phyloP scores from a whole-genome alignment of 2,113 vertebrate genomes.

The Saccopteryx bilineata region DNA sequence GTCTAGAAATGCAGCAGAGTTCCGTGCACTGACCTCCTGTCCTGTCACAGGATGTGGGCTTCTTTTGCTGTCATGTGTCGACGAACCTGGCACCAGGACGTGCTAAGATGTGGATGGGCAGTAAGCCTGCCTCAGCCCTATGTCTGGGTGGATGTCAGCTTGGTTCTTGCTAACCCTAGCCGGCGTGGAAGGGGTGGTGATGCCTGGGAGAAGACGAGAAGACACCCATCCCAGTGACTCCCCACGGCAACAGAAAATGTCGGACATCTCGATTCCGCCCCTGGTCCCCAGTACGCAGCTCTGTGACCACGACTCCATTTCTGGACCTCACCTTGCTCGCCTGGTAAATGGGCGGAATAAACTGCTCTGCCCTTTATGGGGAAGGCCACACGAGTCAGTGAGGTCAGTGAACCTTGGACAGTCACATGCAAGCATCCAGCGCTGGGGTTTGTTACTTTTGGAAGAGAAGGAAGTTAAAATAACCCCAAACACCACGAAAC shows the following conservation, averaged over 20 bases:
- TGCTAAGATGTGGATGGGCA: neutral
- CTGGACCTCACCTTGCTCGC: neutral
- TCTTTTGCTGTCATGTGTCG: neutral
- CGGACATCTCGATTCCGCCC: too few species aligned
- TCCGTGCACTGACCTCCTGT: neutral
- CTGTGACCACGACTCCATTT: neutral
- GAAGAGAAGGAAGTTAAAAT: conserved; percentile 42
- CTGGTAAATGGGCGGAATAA: neutral
- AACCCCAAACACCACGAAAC: neutral
- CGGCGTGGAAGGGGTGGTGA: neutral
- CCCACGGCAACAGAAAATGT: too few species aligned
- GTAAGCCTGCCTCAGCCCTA: neutral
- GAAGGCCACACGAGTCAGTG: neutral
- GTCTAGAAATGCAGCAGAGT: neutral
- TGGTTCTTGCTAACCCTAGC: neutral
- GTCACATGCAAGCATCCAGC: neutral
- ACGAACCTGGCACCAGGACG: neutral
- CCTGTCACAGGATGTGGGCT: neutral
- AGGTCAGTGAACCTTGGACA: neutral
- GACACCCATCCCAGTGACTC: neutral
- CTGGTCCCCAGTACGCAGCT: neutral
- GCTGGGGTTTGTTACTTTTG: conserved; percentile 51
- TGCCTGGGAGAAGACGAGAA: too few species aligned
- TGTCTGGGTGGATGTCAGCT: neutral
- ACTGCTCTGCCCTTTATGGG: neutral